Evolutionary conservation across 2,113 vertebrate species (phyloP), one percentile per base, ranked within the genome.

Genomic region (Percopsis transmontana): DNA sequence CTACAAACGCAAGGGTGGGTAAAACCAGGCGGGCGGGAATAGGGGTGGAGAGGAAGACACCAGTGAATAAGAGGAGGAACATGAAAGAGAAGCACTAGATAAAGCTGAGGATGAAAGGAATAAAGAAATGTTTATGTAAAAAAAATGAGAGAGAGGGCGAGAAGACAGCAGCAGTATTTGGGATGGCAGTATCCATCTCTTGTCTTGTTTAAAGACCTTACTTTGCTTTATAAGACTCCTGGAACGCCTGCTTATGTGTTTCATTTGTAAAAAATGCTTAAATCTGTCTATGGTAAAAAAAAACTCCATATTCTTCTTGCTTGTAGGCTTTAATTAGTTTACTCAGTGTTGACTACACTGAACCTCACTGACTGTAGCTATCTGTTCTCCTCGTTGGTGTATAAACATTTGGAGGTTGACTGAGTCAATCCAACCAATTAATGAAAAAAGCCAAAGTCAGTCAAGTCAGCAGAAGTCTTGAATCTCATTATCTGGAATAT

Each of bases 221-320:
- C 61, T 58, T 53, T 5, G 65, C 70, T 83, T 74, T 80, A 82
- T 74, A 77, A 72, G 72, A 76, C 70, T 79, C 74, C 70, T 76
- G 59, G 59, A 58, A 85, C 80, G 84, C 82, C 81, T 87, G 83
- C 83, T 70, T 65, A 16, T 72, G 70, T 74, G 70, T 74, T 86
- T 62, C 84, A 73, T 85, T 84, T 76, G 62, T 65, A 41, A n/a
- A 58, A 60, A 74, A 3, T 20, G 63, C 69, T 76, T 50, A 75
- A 23, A 77, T 59, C 44, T 62, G 71, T 66, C 80, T 14, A 39
- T 61, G 52, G n/a, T n/a, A 60, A 51, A 68, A 82, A 59, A 44
- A 10, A 9, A 14, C 19, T 8, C 2, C 74, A 67, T 74, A 20
- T 21, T 33, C 79, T 57, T 50, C 47, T 60, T 73, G 67, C 57